Evolutionary conservation across 2,888 invertebrate species (phyloP).

Genomic region (Agrotis puta): DNA sequence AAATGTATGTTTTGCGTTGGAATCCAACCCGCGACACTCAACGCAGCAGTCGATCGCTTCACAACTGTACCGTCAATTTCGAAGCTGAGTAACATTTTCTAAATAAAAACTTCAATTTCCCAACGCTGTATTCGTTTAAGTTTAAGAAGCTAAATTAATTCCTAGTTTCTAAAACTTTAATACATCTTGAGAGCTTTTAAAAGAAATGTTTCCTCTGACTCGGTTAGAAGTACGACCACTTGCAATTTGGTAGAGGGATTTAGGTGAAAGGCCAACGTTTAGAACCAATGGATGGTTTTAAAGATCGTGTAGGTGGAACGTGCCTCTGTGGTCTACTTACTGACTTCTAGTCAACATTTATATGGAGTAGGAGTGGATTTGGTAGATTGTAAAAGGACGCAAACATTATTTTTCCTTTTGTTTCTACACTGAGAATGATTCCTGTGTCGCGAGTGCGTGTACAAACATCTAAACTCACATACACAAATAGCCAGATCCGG

Average conservation of each 20-base stretch:
- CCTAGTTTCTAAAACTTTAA: conserved; percentile 23
- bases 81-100: background rate
- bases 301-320: conserved; percentile 12
- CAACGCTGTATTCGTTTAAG: conserved; percentile 18
- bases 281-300: conserved; percentile 17
- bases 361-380: background rate
- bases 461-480: no score
- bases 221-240: conserved; percentile 28
- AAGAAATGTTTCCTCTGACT: conserved; percentile 34
- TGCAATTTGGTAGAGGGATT: conserved; percentile 22
- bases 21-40: no score
- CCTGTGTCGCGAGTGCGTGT: no score
- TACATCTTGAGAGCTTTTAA: conserved; percentile 30
- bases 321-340: background rate
- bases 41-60: no score
- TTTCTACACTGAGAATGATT: no score
- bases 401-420: background rate
- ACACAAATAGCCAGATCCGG: no score
- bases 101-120: conserved; percentile 11
- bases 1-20: no score
- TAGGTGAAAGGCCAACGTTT: conserved; percentile 8
- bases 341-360: background rate
- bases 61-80: no score
- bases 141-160: background rate
- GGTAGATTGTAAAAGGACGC: background rate